A percentile compares a stretch with the other conserved stretches of the same genome.
phyloP scores from a whole-genome alignment of 2,888 invertebrate species.

The Harpalus rufipes region DNA sequence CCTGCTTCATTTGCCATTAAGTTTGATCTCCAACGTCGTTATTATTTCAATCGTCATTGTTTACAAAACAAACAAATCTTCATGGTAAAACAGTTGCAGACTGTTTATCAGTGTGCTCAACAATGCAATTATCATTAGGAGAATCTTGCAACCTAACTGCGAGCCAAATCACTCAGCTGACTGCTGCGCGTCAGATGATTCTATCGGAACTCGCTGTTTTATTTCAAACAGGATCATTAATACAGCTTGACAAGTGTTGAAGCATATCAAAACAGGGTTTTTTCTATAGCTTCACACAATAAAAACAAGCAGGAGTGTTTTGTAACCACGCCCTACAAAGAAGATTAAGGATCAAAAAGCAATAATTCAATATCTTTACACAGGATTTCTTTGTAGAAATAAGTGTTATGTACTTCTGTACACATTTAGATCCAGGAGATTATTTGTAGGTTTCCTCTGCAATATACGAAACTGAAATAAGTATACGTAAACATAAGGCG shows the following conservation, averaged over 20 bases:
- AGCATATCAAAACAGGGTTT: conserved; percentile 39
- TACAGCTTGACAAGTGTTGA: conserved; percentile 38
- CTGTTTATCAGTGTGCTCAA: conserved; percentile 27
- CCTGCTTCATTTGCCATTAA: too few relatives aligned
- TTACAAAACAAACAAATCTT: conserved; percentile 14
- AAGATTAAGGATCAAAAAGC: not conserved
- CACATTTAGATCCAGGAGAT: not conserved
- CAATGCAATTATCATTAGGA: conserved; percentile 29
- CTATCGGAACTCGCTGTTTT: conserved; percentile 17
- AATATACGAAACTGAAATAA: not conserved
- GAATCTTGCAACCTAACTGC: conserved; percentile 27
- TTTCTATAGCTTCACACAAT: not conserved
- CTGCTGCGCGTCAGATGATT: conserved; percentile 24
- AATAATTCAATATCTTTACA: conserved; percentile 7
- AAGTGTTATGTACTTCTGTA: not conserved
- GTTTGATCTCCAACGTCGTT: not conserved
- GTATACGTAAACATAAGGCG: not conserved
- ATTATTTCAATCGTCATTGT: conserved; percentile 1
- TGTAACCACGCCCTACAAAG: conserved; percentile 1
- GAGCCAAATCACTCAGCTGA: conserved; percentile 32
- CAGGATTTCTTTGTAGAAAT: not conserved
- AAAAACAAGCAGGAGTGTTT: not conserved
- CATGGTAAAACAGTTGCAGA: conserved; percentile 15
- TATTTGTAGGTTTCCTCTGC: not conserved
- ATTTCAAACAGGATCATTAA: conserved; percentile 26